phyloP scores from a whole-genome alignment of 2,888 invertebrate genomes.

The Isotomurus palustris region DNA sequence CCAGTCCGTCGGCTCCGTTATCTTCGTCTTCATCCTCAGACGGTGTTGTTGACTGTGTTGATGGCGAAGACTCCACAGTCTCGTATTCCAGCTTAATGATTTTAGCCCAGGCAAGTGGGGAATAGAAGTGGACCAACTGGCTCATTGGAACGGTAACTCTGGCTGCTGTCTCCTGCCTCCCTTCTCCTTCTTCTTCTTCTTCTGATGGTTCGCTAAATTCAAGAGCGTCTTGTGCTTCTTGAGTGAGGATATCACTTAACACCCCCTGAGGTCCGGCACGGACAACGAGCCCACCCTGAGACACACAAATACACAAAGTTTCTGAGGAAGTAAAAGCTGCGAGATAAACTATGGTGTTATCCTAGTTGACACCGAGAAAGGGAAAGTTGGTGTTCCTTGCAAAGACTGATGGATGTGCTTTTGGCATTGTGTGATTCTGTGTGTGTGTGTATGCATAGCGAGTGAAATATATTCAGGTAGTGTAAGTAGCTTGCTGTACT shows the following conservation, averaged over 20 bases:
- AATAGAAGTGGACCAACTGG: constrained; percentile 45
- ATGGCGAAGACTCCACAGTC: constrained; percentile 23
- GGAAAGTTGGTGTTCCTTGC: too few relatives aligned
- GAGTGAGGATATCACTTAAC: constrained; percentile 21
- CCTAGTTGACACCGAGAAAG: too few relatives aligned
- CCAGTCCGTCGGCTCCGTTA: not conserved
- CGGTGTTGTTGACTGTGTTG: constrained; percentile 3
- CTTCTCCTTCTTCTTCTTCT: constrained; percentile 13
- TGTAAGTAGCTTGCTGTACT: too few relatives aligned
- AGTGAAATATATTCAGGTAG: too few relatives aligned
- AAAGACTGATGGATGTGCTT: too few relatives aligned
- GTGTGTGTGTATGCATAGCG: too few relatives aligned
- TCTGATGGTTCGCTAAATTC: constrained; percentile 9
- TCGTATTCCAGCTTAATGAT: constrained; percentile 44
- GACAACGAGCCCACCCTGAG: constrained; percentile 40
- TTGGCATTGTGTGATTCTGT: too few relatives aligned
- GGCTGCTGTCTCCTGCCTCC: not conserved
- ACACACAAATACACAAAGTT: too few relatives aligned
- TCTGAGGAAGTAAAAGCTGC: too few relatives aligned
- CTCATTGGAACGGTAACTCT: constrained; percentile 31
- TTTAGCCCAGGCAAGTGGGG: constrained; percentile 42
- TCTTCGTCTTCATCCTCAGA: constrained; percentile 1
- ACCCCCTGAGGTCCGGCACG: constrained; percentile 38
- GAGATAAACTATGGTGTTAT: too few relatives aligned
- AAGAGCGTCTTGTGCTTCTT: constrained; percentile 20